These are phyloP conservation scores for Chloroceryle inda DNA, from an alignment of 2,797 vertebrate species.

Conservation along the genomic window DNA sequence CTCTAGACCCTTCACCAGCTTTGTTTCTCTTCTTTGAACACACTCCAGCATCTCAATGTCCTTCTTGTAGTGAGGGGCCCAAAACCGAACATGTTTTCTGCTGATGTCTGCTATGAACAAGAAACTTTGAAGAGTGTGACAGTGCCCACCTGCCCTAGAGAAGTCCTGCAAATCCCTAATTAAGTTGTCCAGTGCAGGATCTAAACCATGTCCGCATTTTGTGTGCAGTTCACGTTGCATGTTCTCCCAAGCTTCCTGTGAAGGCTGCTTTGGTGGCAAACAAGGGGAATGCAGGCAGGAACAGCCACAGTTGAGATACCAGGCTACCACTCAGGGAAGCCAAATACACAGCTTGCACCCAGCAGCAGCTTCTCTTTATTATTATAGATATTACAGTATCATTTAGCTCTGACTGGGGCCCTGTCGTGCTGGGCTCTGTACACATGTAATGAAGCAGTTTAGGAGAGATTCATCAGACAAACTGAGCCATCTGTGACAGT, in stretches of 20 bases:
- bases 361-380: background rate
- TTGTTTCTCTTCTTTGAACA: background rate
- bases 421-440: background rate
- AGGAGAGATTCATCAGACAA: background rate
- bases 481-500: background rate
- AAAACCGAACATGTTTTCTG: background rate
- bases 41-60: background rate
- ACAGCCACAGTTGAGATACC: background rate
- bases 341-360: background rate
- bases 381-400: background rate
- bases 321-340: background rate
- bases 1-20: too few relatives aligned
- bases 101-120: background rate
- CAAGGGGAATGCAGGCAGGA: background rate
- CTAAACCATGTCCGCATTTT: rapidly evolving
- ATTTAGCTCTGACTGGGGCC: background rate
- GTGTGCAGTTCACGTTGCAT: rapidly evolving
- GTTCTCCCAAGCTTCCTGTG: background rate
- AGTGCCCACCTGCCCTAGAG: background rate
- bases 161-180: background rate
- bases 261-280: background rate
- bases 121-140: background rate
- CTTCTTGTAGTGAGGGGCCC: background rate
- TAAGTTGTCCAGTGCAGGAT: background rate
- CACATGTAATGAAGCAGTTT: background rate